Percentiles rank a stretch among this genome's conserved stretches.
phyloP scores from a whole-genome alignment of 2,113 vertebrate genomes.

The Otis tarda region DNA sequence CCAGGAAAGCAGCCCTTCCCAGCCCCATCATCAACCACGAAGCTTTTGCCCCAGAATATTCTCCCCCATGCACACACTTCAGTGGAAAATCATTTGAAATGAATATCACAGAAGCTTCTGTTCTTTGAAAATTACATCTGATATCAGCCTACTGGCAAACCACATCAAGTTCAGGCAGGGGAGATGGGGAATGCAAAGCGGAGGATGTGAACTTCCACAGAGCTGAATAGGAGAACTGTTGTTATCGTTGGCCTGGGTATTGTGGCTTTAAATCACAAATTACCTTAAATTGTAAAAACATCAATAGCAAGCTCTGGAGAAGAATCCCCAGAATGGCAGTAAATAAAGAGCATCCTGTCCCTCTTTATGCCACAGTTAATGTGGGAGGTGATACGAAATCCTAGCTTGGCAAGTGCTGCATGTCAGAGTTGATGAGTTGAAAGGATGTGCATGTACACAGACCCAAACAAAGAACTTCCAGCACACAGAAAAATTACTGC shows the following conservation, averaged over 20 bases:
- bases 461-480: neutral
- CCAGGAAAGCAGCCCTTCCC: neutral
- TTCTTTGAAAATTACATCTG: constrained; percentile 20
- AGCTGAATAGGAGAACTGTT: neutral
- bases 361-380: neutral
- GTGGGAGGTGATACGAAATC: constrained; percentile 3
- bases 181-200: neutral
- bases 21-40: neutral
- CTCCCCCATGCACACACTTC: neutral
- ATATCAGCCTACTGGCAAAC: constrained; percentile 1
- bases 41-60: neutral
- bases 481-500: neutral
- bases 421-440: constrained; percentile 4
- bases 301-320: neutral
- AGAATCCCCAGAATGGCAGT: neutral
- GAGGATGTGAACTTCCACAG: constrained; percentile 19
- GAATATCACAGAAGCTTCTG: neutral
- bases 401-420: neutral
- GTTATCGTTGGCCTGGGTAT: neutral
- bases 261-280: constrained; percentile 41
- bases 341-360: constrained; percentile 42
- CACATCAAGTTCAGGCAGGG: neutral
- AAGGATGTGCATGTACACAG: neutral
- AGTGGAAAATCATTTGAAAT: neutral
- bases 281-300: constrained; percentile 39